Base-by-base conservation (phyloP, 2,888 invertebrate species). In the Reticulitermes lucifugus region DNA sequence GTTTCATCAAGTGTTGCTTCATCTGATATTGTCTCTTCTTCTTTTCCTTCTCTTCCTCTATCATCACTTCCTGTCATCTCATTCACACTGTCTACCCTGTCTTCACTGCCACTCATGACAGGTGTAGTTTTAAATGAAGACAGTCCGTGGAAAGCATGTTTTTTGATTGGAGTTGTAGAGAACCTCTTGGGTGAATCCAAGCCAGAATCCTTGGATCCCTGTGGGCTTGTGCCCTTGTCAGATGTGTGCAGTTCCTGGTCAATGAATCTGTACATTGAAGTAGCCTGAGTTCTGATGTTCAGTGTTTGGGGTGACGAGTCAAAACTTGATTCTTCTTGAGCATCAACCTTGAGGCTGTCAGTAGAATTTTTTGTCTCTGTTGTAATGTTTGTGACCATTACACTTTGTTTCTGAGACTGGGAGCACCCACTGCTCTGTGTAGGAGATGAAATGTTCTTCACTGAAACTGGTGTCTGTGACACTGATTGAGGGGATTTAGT, bases 121-220 rank as follows among this genome's bases (percentile, higher is more conserved):
- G 77, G n/a, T 7, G 43, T 77, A 21, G 43, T 21, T 65, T 65
- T n/a, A 65, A 25, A 9, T 21, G 73, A 73, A 21, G 29, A 21
- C 21, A 73, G 14, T 46, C 41, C 41, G 0, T 41, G 77, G 14
- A 65, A 65, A 35, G 81, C 60, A n/a, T 65, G 43, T n/a, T 81
- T 81, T n/a, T 25, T 81, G 25, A 79, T 25, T n/a, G 46, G 51
- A 6, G 51, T 59, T 21, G 81, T 41, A 2, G 22, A 25, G 25
- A 65, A n/a, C 65, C 80, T 84, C 41, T 73, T 84, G 18, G 84
- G 84, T 18, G 84, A 84, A 55, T 84, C 84, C 43, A 84, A 43
- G 7, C 84, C 84, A 46, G 84, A 84, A 46, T 84, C 84, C 46
- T 70, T 84, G 35, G 84, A 84, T 22, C 71, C 80, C 14, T 71